Base-by-base conservation (phyloP, 2,888 invertebrate genomes). In the Hemaris fuciformis region DNA sequence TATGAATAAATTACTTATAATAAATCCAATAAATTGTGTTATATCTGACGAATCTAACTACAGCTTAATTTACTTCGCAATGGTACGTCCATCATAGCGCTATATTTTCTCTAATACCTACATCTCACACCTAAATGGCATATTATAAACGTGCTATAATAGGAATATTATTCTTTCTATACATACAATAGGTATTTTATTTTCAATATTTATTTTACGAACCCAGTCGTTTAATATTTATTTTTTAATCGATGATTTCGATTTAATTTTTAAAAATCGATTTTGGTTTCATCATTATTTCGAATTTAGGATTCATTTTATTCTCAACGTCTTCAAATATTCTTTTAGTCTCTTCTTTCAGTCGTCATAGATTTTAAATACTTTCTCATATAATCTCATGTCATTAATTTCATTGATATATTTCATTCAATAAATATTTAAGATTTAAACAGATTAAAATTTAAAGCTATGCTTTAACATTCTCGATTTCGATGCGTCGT, bases 281-380 rank as follows among this genome's bases (percentile, higher is more conserved):
- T 42, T 53, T 45, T 31, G 65, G 64, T 64, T 61, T 53, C 34
- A 53, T 53, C 31, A 18, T 31, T 53, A 53, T 60, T 58, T 64
- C 68, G 70, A 70, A 66, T 65, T 73, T 68, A 64, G 65, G 68
- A 66, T 68, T 75, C 13, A 31, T 73, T 70, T 48, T 27, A 48
- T 15, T 27, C 27, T 10, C 23, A 45, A 1, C 8, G 1, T 73
- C 69, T 74, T 72, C 66, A 63, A 64, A 58, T 62, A 70, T 69
- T 66, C 31, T 65, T 75, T 79, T 78, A 84, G 83, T 84, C 84
- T 84, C 81, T 76, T 79, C 66, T 68, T 72, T 84, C 84, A 85
- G 85, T 84, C 82, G 73, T 74, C 72, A 75, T 75, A 74, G 73
- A 71, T 71, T 70, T 74, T 65, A 66, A 66, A 69, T 68, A 67